These are phyloP conservation scores for Pristionchus arcanus DNA, from an alignment of 2,888 invertebrate genomes.

Conservation along the genomic window DNA sequence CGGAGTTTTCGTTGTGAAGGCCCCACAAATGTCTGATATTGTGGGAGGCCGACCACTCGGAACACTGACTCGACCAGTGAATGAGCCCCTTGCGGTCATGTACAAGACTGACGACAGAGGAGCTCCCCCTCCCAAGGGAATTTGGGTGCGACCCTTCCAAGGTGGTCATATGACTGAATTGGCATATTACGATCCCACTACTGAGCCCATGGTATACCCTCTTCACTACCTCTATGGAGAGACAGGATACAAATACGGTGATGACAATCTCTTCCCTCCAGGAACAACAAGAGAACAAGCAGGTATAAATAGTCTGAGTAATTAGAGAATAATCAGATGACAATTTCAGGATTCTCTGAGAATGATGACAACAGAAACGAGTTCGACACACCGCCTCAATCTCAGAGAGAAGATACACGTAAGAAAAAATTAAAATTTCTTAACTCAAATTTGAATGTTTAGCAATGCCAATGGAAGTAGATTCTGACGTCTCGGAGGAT, in stretches of 20 bases:
- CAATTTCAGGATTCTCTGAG: neutral
- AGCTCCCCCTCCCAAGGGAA: conserved; percentile 9
- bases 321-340: neutral
- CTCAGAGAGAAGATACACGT: neutral
- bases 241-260: neutral
- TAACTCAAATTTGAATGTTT: neutral
- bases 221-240: neutral
- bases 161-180: neutral
- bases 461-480: neutral
- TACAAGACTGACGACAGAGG: neutral
- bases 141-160: neutral
- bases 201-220: neutral
- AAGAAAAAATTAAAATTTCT: neutral
- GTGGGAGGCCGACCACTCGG: neutral
- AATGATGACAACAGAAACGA: neutral
- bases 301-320: neutral
- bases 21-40: neutral
- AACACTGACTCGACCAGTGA: neutral
- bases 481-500: neutral
- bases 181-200: neutral
- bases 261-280: neutral
- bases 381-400: neutral
- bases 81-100: neutral
- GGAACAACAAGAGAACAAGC: neutral
- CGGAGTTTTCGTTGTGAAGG: neutral